Conservation (phyloP, 2,888 invertebrate species). For the Dryobotodes eremita region DNA sequence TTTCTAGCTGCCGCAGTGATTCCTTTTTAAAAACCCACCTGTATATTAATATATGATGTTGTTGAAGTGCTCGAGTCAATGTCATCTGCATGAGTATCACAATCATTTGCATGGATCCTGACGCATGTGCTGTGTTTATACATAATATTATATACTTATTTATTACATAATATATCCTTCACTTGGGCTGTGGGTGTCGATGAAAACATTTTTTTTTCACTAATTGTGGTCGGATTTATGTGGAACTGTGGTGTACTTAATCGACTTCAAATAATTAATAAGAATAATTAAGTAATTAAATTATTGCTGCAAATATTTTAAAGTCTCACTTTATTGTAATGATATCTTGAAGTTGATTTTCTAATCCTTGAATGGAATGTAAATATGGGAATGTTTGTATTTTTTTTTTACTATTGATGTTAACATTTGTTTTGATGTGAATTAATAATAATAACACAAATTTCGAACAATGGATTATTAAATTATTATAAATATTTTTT, state of each 20-base stretch:
- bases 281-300: not conserved
- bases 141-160: constrained; percentile 46
- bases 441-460: constrained; percentile 47
- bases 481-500: constrained; percentile 24
- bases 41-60: constrained; percentile 37
- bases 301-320: constrained; percentile 14
- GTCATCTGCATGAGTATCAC: constrained; percentile 78
- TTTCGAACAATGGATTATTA: constrained; percentile 52
- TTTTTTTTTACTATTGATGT: constrained; percentile 45
- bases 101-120: constrained; percentile 77
- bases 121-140: constrained; percentile 82
- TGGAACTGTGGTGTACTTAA: constrained; percentile 50
- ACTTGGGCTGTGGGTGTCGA: constrained; percentile 60
- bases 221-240: constrained; percentile 28
- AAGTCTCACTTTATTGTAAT: not conserved
- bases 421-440: constrained; percentile 55
- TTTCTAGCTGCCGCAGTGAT: not conserved
- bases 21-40: not conserved
- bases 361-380: constrained; percentile 55
- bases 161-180: constrained; percentile 42
- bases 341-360: constrained; percentile 67
- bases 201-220: constrained; percentile 32
- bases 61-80: constrained; percentile 78
- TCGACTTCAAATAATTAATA: constrained; percentile 60
- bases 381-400: constrained; percentile 56